Evolutionary conservation across 2,797 vertebrate genomes (phyloP).

Genomic region (Potorous gilbertii): DNA sequence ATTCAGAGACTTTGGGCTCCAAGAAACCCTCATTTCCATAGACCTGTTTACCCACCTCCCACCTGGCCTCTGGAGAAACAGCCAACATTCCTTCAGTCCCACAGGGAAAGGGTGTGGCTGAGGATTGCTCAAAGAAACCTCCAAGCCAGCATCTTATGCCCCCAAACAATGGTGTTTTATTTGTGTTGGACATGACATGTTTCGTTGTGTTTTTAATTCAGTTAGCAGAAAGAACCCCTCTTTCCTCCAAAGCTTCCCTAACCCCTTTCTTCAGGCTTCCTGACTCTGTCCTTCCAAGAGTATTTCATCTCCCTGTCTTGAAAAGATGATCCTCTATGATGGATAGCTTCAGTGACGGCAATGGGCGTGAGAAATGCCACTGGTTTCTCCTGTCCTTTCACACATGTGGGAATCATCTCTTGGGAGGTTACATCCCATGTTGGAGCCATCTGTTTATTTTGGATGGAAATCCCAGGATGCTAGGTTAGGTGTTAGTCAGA

Average conservation of each 20-base stretch:
- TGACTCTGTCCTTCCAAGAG: neutral
- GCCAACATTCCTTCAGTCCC: slow-evolving; percentile 77
- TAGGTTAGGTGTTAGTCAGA: slow-evolving; percentile 74
- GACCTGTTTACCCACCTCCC: slow-evolving; percentile 79
- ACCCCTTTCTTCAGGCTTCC: neutral
- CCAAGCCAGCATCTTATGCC: slow-evolving; percentile 72
- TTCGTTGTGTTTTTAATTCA: slow-evolving; percentile 70
- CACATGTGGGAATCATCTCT: slow-evolving; percentile 75
- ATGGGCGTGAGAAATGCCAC: slow-evolving; percentile 66
- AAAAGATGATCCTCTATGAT: slow-evolving; percentile 40
- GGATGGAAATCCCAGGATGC: slow-evolving; percentile 69
- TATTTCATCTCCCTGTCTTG: neutral
- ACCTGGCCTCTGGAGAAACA: slow-evolving; percentile 65
- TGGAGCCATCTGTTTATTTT: slow-evolving; percentile 78
- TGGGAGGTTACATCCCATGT: slow-evolving; percentile 64
- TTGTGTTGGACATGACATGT: slow-evolving; percentile 76
- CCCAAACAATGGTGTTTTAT: slow-evolving; percentile 77
- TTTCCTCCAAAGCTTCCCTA: neutral
- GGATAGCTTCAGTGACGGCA: slow-evolving; percentile 42
- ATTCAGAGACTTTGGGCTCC: slow-evolving; percentile 60
- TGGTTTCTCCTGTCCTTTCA: slow-evolving; percentile 58
- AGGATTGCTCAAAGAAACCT: slow-evolving; percentile 77
- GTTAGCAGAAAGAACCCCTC: slow-evolving; percentile 67
- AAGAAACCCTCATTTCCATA: slow-evolving; percentile 67
- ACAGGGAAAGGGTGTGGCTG: slow-evolving; percentile 71